Conservation (phyloP, 2,888 invertebrate genomes). For the Anoncus sp. region DNA sequence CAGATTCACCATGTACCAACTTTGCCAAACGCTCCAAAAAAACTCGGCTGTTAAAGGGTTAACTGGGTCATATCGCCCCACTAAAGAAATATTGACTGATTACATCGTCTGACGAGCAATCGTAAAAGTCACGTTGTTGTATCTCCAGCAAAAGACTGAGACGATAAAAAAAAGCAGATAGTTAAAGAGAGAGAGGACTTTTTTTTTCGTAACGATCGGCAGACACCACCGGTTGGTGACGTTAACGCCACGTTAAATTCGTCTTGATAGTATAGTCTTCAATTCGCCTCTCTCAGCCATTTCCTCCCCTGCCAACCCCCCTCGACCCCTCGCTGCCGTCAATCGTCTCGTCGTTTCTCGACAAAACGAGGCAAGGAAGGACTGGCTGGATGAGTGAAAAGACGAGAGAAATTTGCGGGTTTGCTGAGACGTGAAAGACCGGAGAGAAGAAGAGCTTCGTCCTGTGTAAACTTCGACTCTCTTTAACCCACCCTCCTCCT, state of each 20-base stretch:
- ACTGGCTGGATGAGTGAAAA: slow-evolving; percentile 17
- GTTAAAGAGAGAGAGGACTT: slow-evolving; percentile 3
- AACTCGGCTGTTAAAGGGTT: too few species aligned
- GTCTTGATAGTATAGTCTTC: slow-evolving; percentile 23
- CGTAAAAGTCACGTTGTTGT: not conserved
- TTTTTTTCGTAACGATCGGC: slow-evolving; percentile 33
- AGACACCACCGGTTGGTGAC: slow-evolving; percentile 9
- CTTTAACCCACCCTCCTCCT: not conserved
- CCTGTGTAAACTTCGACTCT: slow-evolving; percentile 50
- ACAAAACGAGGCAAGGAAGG: slow-evolving; percentile 1
- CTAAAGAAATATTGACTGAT: too few species aligned
- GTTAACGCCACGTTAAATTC: slow-evolving; percentile 47
- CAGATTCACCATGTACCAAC: too few species aligned
- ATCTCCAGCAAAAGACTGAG: not conserved
- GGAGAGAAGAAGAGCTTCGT: slow-evolving; percentile 36
- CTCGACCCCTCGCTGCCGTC: too few species aligned
- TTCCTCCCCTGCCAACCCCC: slow-evolving; percentile 10
- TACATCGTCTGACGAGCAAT: too few species aligned
- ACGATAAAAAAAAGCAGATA: not conserved
- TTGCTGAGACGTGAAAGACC: slow-evolving; percentile 36
- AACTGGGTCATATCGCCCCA: too few species aligned
- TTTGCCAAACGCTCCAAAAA: too few species aligned
- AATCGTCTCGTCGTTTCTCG: slow-evolving; percentile 23
- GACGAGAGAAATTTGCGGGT: slow-evolving; percentile 39
- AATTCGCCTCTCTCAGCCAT: slow-evolving; percentile 18